Conservation (phyloP, 1,140 invertebrate genomes). For the Dufourea novaeangliae region DNA sequence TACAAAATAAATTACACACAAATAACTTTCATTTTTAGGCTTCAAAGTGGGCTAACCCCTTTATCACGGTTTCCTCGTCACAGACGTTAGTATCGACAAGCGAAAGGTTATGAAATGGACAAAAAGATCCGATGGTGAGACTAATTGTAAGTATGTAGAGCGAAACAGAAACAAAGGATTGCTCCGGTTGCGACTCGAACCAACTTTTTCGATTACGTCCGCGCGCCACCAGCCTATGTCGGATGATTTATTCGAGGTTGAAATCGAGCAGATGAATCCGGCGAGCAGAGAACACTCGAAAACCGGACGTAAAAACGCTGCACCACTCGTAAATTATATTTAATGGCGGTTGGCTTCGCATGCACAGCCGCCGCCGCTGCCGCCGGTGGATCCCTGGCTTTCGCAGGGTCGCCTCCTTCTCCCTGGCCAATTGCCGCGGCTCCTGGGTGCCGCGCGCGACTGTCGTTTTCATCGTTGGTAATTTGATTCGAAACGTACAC, state of each 20-base stretch:
- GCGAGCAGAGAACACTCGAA: conserved; percentile 34
- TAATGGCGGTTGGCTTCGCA: conserved; percentile 56
- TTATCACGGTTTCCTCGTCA: too few species aligned
- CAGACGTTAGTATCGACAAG: too few species aligned
- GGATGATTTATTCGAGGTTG: conserved; percentile 57
- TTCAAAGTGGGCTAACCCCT: too few species aligned
- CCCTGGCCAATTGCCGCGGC: conserved; percentile 30
- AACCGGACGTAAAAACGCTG: conserved; percentile 53
- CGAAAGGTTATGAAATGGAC: background rate
- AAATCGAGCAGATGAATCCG: conserved; percentile 40
- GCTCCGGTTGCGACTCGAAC: background rate
- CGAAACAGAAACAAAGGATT: background rate
- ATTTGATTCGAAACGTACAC: conserved; percentile 27
- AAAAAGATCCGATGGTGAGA: background rate
- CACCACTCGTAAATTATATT: conserved; percentile 66
- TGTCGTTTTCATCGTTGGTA: conserved; percentile 31
- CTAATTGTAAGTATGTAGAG: background rate
- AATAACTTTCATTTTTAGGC: too few species aligned
- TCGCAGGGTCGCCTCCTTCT: too few species aligned
- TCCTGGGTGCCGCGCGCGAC: background rate
- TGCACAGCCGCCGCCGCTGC: conserved; percentile 32
- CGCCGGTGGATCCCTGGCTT: conserved; percentile 31
- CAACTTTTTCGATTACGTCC: background rate
- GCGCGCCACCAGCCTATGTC: background rate
- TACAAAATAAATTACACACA: too few species aligned